These are phyloP conservation scores for Prinia subflava DNA, from an alignment of 2,113 vertebrate genomes.

Conservation along the genomic window DNA sequence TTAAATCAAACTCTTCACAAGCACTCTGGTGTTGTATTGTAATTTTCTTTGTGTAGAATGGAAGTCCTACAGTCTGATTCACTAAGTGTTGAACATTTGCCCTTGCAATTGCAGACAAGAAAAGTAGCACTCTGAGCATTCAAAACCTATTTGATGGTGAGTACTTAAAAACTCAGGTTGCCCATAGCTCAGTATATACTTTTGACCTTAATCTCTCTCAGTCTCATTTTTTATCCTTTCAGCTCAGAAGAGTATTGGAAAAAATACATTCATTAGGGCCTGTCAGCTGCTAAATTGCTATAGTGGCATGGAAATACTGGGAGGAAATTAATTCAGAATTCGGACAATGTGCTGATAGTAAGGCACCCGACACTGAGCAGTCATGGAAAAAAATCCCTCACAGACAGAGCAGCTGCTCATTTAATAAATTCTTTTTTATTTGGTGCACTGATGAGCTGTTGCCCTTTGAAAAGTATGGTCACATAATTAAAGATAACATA, in stretches of 20 bases:
- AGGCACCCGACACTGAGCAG: not conserved
- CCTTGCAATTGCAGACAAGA: not conserved
- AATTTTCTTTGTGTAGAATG: slow-evolving; percentile 3
- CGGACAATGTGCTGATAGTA: not conserved
- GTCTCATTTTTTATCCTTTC: not conserved
- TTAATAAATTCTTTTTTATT: not conserved
- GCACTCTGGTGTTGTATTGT: not conserved
- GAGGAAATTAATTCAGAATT: slow-evolving; percentile 10
- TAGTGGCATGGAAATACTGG: not conserved
- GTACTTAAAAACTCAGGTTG: not conserved
- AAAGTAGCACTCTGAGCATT: not conserved
- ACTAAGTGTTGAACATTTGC: not conserved
- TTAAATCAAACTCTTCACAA: not conserved
- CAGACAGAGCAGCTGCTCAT: not conserved
- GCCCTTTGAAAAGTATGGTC: not conserved
- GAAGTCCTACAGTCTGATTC: not conserved
- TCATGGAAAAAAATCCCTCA: not conserved
- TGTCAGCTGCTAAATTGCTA: not conserved
- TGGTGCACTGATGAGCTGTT: not conserved
- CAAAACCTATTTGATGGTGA: not conserved
- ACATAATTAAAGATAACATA: not conserved
- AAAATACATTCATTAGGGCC: slow-evolving; percentile 21
- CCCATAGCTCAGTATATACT: not conserved
- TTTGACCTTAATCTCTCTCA: not conserved
- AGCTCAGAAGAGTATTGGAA: not conserved